Evolutionary conservation across 2,113 vertebrate species (phyloP), one percentile per base, ranked within the genome.

Genomic region (Galemys pyrenaicus): DNA sequence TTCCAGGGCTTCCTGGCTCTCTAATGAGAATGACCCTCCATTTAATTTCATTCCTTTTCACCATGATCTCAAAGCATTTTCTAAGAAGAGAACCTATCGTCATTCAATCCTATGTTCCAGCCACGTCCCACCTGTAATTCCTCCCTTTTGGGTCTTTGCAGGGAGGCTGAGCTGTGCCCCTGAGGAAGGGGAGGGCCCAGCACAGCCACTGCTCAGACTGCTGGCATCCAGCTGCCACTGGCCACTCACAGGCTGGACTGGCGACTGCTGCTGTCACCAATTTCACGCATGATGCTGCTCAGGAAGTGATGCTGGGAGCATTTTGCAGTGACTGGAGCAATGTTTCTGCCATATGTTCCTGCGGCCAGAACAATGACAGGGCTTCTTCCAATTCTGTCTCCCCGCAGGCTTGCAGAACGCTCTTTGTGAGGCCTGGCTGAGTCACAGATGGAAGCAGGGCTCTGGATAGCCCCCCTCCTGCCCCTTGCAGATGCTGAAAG

Each of bases 381-480:
- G 2, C 56, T 56, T 62, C 62, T 85, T 88, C 32, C 71, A 78
- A 4, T 49, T 68, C 51, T 56, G 32, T 9, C 54, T 9, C 41
- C 37, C 35, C 1, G 0, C 2, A 28, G 35, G 22, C 67, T 68
- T 78, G n/a, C 58, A 30, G 20, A 71, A 37, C 17, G 68, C n/a
- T 46, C 30, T 92, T 73, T 58, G 64, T 54, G 94, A 51, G 75
- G 5, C 54, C 70, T 62, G 39, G 20, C 77, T 56, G 65, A 87
- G 0, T 19, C 5, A 46, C 62, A 80, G 68, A 79, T 16, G 67
- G 73, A 83, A 54, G 20, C 41, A n/a, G 41, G 3, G 32, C 26
- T 81, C 78, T 44, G 20, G 22, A 28, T 32, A 3, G 1, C 0
- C 82, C 92, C 41, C 41, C 6, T 64, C 0, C 0, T 0, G 0